These are phyloP conservation scores for Periplaneta americana DNA, from an alignment of 1,140 invertebrate species.

Conservation along the genomic window DNA sequence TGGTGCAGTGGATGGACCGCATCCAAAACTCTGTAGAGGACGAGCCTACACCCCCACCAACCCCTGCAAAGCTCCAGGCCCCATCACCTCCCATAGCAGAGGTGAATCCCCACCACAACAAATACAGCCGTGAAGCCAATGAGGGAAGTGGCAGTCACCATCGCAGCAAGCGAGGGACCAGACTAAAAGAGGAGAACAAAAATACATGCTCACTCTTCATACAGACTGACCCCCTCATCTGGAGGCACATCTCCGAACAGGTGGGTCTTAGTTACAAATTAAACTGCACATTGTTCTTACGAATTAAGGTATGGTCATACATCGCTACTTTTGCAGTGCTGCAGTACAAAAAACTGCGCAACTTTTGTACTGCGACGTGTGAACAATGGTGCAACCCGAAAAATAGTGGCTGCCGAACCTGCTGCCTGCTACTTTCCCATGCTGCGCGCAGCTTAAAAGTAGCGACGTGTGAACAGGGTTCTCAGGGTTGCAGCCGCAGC, in stretches of 20 bases:
- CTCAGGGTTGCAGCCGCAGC: too few species aligned
- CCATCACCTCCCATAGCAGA: neutral
- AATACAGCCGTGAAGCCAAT: constrained; percentile 40
- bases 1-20: constrained; percentile 86
- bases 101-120: constrained; percentile 23
- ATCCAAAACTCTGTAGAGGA: constrained; percentile 82
- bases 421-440: too few species aligned
- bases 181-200: constrained; percentile 60
- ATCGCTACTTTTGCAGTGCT: too few species aligned
- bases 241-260: constrained; percentile 77
- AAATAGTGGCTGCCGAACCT: too few species aligned
- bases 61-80: constrained; percentile 25
- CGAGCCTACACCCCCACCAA: constrained; percentile 33
- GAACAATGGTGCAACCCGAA: too few species aligned
- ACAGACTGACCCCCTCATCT: constrained; percentile 96
- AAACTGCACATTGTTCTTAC: too few species aligned
- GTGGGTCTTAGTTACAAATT: too few species aligned
- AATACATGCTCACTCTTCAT: constrained; percentile 94
- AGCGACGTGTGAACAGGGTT: too few species aligned
- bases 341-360: too few species aligned
- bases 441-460: too few species aligned
- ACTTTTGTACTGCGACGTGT: too few species aligned
- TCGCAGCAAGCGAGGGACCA: constrained; percentile 44
- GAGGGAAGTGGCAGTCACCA: constrained; percentile 16
- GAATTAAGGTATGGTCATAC: too few species aligned